A percentile compares a stretch with the other conserved stretches of the same genome.
Conservation (phyloP, 92 coral and sea anemone genomes). For the Virgularia gustaviana region DNA sequence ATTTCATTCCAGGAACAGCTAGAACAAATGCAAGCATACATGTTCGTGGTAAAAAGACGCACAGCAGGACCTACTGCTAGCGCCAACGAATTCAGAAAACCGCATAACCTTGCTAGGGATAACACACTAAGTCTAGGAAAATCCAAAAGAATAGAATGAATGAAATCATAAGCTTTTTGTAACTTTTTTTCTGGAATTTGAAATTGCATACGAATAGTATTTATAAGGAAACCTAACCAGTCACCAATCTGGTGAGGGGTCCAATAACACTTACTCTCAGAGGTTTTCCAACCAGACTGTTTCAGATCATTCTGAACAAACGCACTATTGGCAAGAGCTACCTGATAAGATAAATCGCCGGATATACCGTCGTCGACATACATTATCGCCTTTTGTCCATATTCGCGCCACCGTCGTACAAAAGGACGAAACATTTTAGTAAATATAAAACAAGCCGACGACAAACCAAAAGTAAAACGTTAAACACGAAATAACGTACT, state of each 20-base stretch:
- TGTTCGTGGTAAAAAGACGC: not conserved
- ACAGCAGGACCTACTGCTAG: not conserved
- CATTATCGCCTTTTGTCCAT: constrained; percentile 29
- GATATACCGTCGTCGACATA: constrained; percentile 53
- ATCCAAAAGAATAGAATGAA: not conserved
- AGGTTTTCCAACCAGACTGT: constrained; percentile 28
- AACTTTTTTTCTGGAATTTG: constrained; percentile 17
- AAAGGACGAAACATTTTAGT: constrained; percentile 55
- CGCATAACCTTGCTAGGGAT: not conserved
- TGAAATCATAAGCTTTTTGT: not conserved
- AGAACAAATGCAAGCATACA: not conserved
- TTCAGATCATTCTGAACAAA: constrained; percentile 14
- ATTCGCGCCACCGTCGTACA: constrained; percentile 47
- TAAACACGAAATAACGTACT: constrained; percentile 40
- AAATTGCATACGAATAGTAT: constrained; percentile 16
- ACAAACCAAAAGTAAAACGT: constrained; percentile 55
- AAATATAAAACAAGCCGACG: constrained; percentile 58
- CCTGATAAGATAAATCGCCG: not conserved
- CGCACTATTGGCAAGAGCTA: not conserved
- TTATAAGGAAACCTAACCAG: constrained; percentile 38
- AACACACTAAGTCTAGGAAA: not conserved
- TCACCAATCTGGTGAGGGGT: constrained; percentile 43
- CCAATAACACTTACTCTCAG: constrained; percentile 27
- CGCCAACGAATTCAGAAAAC: not conserved
- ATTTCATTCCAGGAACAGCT: not conserved